Base-by-base conservation (phyloP, 37 sponge, comb jelly and placozoan genomes). In the Cladorhizidae sp. region DNA sequence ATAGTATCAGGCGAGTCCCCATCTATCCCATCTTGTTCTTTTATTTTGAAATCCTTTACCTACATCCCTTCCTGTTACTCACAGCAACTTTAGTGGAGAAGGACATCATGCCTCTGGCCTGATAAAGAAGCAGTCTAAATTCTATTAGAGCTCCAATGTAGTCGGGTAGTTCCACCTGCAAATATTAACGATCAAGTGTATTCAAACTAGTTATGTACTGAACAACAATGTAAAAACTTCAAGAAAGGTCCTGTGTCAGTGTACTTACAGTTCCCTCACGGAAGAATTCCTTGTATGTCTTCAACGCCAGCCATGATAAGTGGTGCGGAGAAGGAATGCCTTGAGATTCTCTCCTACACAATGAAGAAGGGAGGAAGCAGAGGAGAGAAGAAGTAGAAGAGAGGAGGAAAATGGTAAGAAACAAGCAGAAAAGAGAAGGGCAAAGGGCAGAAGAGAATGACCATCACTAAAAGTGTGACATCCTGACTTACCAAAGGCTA, bases 321-420 rank as follows among this genome's bases (percentile, higher is more conserved):
- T 92, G 93, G 59, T 92, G 85, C 0, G 89, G 82, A 50, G 93
- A 85, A n/a, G 89, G 89, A 22, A 81, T 74, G n/a, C 82, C 70
- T 15, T 49, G 35, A 0, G 88, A 84, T 21, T 65, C 82, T 9
- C 58, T 75, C 88, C 93, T 92, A 50, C 67, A 78, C 14, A 5
- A 8, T 3, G 21, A 38, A 14, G 25, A 3, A 67, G 39, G 26
- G 21, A 8, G 23, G 21, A 38, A 14, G 25, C 37, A 67, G 39
- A 67, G 31, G 39, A 67, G 39, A 8, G 43, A 40, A n/a, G 39
- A 39, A 38, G 20, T 5, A 57, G 32, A 70, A 14, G 23, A 33
- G 8, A 23, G n/a, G n/a, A n/a, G n/a, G n/a, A n/a, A n/a, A n/a
- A n/a, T n/a, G n/a, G n/a, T n/a, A n/a, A n/a, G n/a, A n/a, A n/a